Conservation (phyloP, 2,888 invertebrate species). For the Hymenopus coronatus region DNA sequence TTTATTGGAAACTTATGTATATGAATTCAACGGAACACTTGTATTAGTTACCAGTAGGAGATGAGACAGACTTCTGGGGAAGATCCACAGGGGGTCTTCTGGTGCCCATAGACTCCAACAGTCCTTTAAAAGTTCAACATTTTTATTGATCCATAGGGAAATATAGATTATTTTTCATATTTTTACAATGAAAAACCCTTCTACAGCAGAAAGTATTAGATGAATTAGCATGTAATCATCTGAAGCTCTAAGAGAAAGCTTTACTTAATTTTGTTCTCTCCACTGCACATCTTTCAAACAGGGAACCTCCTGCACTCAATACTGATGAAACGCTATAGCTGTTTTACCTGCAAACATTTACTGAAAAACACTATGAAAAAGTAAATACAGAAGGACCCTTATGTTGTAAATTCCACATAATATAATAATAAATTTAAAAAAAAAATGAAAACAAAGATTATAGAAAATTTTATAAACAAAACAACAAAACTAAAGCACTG, state of each 20-base stretch:
- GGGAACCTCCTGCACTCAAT: not conserved
- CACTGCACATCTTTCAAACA: not conserved
- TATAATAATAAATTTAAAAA: too few relatives aligned
- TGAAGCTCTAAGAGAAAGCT: too few relatives aligned
- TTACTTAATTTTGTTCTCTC: not conserved
- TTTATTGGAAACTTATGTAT: not conserved
- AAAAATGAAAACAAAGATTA: too few relatives aligned
- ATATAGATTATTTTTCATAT: not conserved
- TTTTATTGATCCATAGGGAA: not conserved
- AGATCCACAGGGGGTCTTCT: not conserved
- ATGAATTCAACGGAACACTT: not conserved
- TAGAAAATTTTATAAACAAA: too few relatives aligned
- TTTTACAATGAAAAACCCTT: too few relatives aligned
- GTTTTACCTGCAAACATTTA: not conserved
- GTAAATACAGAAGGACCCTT: too few relatives aligned
- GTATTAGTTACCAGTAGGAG: not conserved
- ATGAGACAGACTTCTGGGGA: not conserved
- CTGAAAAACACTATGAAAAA: not conserved
- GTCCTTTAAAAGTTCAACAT: not conserved
- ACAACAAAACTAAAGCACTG: too few relatives aligned
- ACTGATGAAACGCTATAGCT: not conserved
- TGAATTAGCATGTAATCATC: not conserved
- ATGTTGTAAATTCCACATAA: too few relatives aligned
- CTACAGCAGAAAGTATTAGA: not conserved
- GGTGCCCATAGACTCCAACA: not conserved